Evolutionary conservation across 92 coral and sea anemone genomes (phyloP), one percentile per base, ranked within the genome.

Genomic region (Umimayanthus chanpuru): DNA sequence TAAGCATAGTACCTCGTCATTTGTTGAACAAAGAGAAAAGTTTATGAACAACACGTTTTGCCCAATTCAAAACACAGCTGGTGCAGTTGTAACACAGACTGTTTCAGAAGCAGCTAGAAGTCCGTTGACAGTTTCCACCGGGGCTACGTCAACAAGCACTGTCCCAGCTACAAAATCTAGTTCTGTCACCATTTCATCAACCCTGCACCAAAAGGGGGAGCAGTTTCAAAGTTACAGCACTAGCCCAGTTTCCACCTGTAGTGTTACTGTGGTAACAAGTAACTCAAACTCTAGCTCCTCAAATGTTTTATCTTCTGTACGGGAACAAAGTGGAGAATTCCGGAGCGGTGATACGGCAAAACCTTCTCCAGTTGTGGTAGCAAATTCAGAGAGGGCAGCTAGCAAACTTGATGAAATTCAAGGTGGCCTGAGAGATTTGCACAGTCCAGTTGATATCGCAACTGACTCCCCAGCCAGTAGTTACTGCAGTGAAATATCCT

Each of bases 381-480:
- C 38, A 78, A 25, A 21, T 43, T 70, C 77, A 83, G 87, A 68
- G 66, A 83, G 67, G 14, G 67, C 36, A 68, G 0, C 77, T 11
- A 53, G n/a, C 36, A 78, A 49, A 78, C n/a, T 11, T 25, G 40
- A 78, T 25, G 64, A 49, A 49, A 49, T 47, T 25, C 56, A 78
- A 26, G 66, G 36, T 18, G 44, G 65, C 16, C 32, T 9, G 32
- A 83, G 65, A 26, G 77, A 83, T 70, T 14, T 20, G 41, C 77
- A 83, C 23, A 83, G 67, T 29, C 77, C 65, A 2, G 87, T 83
- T 68, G 77, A 83, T 18, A 70, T 83, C 25, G n/a, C 79, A 28
- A 30, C 79, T 16, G 87, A 70, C 40, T 83, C 87, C 12, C 87
- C 87, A 41, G 87, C 87, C 23, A 83, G 87, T 28, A 83, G 87